Evolutionary conservation across 2,113 vertebrate species (phyloP).

Genomic region (Cavia aperea): DNA sequence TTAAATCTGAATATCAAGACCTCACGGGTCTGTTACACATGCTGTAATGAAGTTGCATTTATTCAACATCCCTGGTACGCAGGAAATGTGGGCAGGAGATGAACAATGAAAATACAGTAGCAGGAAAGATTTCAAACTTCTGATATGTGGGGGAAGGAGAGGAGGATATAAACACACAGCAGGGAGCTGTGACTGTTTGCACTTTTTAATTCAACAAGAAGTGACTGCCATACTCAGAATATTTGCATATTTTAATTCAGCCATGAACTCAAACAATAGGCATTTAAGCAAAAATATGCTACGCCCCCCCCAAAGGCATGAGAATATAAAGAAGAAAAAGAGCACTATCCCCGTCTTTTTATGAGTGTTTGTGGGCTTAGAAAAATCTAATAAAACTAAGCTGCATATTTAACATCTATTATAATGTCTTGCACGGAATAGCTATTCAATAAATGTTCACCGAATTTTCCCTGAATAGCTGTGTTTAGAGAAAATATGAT

Average conservation of each 20-base stretch:
- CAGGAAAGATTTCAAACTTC: constrained; percentile 14
- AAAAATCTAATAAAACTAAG: constrained; percentile 37
- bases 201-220: constrained; percentile 16
- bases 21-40: constrained; percentile 15
- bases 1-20: constrained; percentile 60
- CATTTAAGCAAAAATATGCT: constrained; percentile 19
- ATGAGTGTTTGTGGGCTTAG: constrained; percentile 18
- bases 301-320: not conserved
- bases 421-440: not conserved
- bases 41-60: constrained; percentile 14
- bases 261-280: constrained; percentile 24
- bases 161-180: not conserved
- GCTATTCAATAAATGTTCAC: constrained; percentile 37
- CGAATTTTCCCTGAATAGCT: constrained; percentile 23
- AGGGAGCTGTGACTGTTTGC: not conserved
- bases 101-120: not conserved
- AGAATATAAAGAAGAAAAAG: constrained; percentile 17
- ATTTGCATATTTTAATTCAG: constrained; percentile 43
- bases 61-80: not conserved
- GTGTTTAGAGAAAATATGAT: constrained; percentile 38
- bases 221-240: constrained; percentile 6
- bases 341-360: not conserved
- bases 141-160: not conserved
- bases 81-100: constrained; percentile 36
- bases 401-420: constrained; percentile 26